Evolutionary conservation across 2,113 vertebrate genomes (phyloP).

Genomic region (Alectura lathami): DNA sequence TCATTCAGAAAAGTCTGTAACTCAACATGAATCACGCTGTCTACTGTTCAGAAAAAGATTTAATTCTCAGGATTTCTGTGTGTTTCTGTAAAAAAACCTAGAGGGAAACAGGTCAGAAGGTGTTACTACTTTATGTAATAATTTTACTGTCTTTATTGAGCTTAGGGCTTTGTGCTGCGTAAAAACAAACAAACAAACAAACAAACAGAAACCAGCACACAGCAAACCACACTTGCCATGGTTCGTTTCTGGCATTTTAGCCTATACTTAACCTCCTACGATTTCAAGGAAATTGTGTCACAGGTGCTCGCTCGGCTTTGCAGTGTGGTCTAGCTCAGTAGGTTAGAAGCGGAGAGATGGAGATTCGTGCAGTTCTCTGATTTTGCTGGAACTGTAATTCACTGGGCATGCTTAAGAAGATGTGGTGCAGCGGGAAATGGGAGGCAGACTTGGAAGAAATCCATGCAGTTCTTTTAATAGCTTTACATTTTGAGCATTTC

Average conservation of each 20-base stretch:
- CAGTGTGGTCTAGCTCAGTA: background rate
- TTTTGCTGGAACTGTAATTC: background rate
- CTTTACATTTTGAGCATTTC: background rate
- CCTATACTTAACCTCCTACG: background rate
- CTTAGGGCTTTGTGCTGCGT: background rate
- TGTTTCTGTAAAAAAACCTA: background rate
- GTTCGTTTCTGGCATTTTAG: background rate
- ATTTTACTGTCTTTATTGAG: background rate
- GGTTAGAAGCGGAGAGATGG: background rate
- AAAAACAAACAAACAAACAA: background rate
- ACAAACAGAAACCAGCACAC: background rate
- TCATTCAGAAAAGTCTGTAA: background rate
- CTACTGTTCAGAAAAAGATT: constrained; percentile 10
- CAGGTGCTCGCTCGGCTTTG: background rate
- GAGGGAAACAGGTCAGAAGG: background rate
- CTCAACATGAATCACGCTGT: background rate
- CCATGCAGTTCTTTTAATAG: background rate
- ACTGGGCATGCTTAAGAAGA: background rate
- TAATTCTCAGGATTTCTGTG: background rate
- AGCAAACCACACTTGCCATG: background rate
- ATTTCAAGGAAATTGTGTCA: background rate
- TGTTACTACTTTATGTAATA: background rate
- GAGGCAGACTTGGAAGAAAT: background rate
- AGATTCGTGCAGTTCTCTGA: background rate
- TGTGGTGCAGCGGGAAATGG: background rate